Evolutionary conservation across 1,140 invertebrate genomes (phyloP).

Genomic region (Leptestheria dahalacensis): DNA sequence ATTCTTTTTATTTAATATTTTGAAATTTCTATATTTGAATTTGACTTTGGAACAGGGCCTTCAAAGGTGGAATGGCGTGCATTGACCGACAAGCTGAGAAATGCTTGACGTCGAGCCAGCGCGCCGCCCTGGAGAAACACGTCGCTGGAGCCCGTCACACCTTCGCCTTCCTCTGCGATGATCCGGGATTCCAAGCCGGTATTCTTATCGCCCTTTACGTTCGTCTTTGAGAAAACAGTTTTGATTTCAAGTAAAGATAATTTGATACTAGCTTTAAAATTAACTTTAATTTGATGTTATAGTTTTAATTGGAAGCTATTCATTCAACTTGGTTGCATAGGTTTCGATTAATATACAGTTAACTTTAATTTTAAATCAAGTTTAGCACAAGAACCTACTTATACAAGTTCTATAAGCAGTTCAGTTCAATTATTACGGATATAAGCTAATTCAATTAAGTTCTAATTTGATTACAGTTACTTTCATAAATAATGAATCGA

Average conservation of each 20-base stretch:
- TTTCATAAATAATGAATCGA: no score
- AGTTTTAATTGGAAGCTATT: background rate
- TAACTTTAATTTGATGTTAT: background rate
- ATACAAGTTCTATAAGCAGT: no score
- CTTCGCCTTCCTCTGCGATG: conserved; percentile 16
- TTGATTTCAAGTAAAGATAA: no score
- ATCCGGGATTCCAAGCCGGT: conserved; percentile 15
- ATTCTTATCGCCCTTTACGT: background rate
- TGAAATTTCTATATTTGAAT: background rate
- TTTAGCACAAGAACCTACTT: no score
- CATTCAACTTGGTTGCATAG: background rate
- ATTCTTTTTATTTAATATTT: background rate
- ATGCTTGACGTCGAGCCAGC: conserved; percentile 10
- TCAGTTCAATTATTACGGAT: no score
- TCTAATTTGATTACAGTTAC: no score
- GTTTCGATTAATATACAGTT: background rate
- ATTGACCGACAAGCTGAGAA: conserved; percentile 5
- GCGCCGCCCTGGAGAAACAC: conserved; percentile 6
- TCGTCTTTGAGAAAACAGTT: no score
- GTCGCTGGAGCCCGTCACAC: conserved; percentile 15
- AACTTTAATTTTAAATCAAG: background rate
- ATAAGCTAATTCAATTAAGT: no score
- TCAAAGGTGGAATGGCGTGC: conserved; percentile 14
- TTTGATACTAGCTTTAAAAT: no score
- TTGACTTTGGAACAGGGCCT: conserved; percentile 5